Base-by-base conservation (phyloP, 1,140 invertebrate genomes). In the Pogonus chalceus region DNA sequence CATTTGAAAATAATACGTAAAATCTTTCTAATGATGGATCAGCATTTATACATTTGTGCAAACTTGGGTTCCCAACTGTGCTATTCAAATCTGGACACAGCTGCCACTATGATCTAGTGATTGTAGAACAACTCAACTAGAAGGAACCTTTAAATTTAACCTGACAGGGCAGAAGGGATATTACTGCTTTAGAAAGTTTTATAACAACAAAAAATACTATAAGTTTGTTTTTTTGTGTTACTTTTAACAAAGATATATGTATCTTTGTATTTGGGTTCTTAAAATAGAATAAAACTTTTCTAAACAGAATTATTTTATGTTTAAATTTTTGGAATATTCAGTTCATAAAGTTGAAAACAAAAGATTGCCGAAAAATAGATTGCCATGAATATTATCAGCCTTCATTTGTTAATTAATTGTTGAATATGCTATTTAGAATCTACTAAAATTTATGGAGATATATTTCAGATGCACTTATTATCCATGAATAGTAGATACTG, bases 1-100 rank as follows among this genome's bases (percentile, higher is more conserved):
- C 18, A 3, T 43, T 43, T 43, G 37, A 18, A 43, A 43, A 43
- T 43, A 43, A 43, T 43, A 43, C 37, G 37, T 43, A 43, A 43
- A 43, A 43, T 43, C 37, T 43, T 43, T 43, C 37, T 43, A 43
- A 43, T 43, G 37, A 43, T 43, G 37, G 37, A 43, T 43, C 37
- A 43, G 18, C 9, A 4, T 10, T 43, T 43, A 18, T 43, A 9
- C 18, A 4, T 43, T 43, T 43, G 14, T 31, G 26, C 26, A 14
- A 31, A 31, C 4, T 7, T 7, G 18, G 37, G 18, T 10, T 10
- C 9, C 37, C 37, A 4, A 16, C 18, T 18, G 37, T 3, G 37
- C 18, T 18, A 10, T 43, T 10, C 7, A 31, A 31, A 31, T 18
- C 18, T 18, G 37, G 18, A 18, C 7, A 43, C 37, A 43, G 37